A percentile compares a stretch with the other conserved stretches of the same genome.
These are phyloP conservation scores for Enhydra lutris DNA, from an alignment of 2,113 vertebrate genomes.

Conservation along the genomic window DNA sequence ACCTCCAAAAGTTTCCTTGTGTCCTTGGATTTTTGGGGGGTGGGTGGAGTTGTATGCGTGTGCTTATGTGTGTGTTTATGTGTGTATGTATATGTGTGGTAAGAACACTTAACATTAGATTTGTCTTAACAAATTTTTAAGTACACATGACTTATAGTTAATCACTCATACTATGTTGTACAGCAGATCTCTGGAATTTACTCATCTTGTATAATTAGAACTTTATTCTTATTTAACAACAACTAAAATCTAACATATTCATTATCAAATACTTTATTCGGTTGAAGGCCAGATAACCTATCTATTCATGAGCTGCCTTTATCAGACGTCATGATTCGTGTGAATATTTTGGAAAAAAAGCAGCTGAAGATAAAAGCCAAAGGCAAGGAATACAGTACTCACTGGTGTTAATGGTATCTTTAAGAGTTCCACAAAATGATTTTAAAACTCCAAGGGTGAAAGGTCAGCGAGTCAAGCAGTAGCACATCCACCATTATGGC, in stretches of 20 bases:
- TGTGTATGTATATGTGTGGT: background rate
- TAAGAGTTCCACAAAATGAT: background rate
- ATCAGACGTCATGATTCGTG: background rate
- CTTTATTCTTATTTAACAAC: background rate
- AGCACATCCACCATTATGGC: background rate
- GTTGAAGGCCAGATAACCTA: background rate
- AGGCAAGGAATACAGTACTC: background rate
- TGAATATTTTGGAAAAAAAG: background rate
- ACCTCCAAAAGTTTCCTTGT: background rate
- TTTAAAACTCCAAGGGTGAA: background rate
- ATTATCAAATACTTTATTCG: background rate
- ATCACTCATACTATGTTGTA: background rate
- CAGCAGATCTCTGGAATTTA: background rate
- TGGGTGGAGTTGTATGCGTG: background rate
- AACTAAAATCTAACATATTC: background rate
- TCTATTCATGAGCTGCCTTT: background rate
- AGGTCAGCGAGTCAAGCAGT: background rate
- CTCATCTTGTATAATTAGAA: background rate
- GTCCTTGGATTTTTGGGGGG: background rate
- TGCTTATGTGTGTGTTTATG: too few relatives aligned
- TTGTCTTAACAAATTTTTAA: background rate
- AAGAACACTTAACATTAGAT: background rate
- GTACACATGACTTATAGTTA: background rate
- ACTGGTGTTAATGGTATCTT: background rate
- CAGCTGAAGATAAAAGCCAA: background rate